A percentile compares a stretch with the other conserved stretches of the same genome.
Evolutionary conservation across 2,113 vertebrate genomes (phyloP).

Genomic region (Hippocampus comes): DNA sequence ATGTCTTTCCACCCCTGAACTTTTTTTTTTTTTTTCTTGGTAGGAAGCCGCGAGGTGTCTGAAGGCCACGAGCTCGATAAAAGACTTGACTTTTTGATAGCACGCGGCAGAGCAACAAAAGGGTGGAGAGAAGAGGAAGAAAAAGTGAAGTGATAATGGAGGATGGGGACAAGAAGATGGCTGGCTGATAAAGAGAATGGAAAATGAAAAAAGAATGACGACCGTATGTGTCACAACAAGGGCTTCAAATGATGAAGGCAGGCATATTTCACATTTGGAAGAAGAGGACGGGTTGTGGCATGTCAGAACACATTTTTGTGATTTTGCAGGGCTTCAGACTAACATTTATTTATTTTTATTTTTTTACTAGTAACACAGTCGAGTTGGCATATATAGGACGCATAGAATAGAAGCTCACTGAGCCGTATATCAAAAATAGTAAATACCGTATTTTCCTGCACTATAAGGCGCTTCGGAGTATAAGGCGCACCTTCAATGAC

Average conservation of each 20-base stretch:
- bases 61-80: conserved; percentile 37
- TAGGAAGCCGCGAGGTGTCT: conserved; percentile 40
- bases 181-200: not conserved
- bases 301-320: not conserved
- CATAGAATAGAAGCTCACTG: no score
- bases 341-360: no score
- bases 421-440: no score
- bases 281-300: not conserved
- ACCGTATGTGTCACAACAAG: conserved; percentile 4
- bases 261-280: not conserved
- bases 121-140: not conserved
- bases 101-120: conserved; percentile 32
- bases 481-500: no score
- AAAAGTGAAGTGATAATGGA: conserved; percentile 1
- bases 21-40: not conserved
- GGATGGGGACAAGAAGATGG: not conserved
- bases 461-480: no score
- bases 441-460: no score
- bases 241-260: not conserved
- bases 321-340: no score
- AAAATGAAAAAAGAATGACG: conserved; percentile 20
- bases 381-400: no score
- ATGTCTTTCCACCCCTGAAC: not conserved
- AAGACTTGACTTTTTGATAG: conserved; percentile 42
- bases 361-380: no score